Conservation (phyloP, 1,140 invertebrate genomes). For the Diorhabda sublineata region DNA sequence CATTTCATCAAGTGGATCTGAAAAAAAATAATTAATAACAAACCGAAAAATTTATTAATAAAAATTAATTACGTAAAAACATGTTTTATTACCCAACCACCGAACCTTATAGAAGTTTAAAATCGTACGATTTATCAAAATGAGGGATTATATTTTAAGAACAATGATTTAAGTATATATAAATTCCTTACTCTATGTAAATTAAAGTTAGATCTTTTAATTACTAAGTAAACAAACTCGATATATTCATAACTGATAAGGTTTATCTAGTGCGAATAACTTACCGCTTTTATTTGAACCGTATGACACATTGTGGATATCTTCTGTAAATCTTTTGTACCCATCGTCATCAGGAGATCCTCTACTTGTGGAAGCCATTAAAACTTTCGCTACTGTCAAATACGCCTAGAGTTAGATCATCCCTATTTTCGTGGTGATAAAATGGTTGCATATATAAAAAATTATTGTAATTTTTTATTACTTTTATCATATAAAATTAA, state of each 20-base stretch:
- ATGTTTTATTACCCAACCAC: neutral
- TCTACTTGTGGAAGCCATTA: constrained; percentile 36
- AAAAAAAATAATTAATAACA: constrained; percentile 4
- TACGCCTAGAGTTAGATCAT: constrained; percentile 4
- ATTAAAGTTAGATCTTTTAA: neutral
- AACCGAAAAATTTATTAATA: neutral
- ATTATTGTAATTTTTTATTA: no score
- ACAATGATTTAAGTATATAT: no score
- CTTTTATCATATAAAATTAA: no score
- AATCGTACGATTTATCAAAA: no score
- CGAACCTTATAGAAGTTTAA: no score
- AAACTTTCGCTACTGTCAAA: constrained; percentile 28
- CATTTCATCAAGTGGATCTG: constrained; percentile 44
- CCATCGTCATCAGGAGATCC: constrained; percentile 53
- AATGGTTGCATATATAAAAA: neutral
- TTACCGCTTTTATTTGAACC: constrained; percentile 55
- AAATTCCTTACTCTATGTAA: neutral
- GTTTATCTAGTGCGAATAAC: constrained; percentile 11
- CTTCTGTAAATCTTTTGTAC: constrained; percentile 56
- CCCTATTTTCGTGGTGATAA: neutral
- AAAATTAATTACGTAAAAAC: constrained; percentile 23
- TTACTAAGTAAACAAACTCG: neutral
- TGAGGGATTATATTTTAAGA: no score
- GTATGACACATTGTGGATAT: constrained; percentile 54
- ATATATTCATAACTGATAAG: neutral